Evolutionary conservation across 2,113 vertebrate genomes (phyloP).

Genomic region (Pachyramphus minor): DNA sequence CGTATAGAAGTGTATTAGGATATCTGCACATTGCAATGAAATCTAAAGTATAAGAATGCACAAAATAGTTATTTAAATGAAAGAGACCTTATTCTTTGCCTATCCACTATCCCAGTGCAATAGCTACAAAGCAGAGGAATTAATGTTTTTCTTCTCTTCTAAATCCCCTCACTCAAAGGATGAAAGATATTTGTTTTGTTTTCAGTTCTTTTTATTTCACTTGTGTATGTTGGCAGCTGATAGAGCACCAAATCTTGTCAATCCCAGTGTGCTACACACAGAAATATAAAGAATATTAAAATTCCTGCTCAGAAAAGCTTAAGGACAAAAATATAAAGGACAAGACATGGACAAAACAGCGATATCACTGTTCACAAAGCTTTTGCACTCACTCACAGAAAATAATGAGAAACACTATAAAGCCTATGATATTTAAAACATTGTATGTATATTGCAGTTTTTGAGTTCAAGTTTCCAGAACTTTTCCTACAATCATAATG

Average conservation of each 20-base stretch:
- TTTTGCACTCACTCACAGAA: neutral
- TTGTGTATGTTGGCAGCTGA: slow-evolving; percentile 21
- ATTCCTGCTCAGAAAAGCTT: neutral
- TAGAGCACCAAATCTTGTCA: slow-evolving; percentile 1
- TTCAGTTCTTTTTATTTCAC: slow-evolving; percentile 30
- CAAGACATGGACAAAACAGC: neutral
- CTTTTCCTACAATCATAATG: neutral
- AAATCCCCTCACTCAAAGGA: slow-evolving; percentile 17
- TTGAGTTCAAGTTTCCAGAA: neutral
- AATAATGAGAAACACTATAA: neutral
- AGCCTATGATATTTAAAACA: neutral
- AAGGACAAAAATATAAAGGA: slow-evolving; percentile 23
- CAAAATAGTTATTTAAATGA: slow-evolving; percentile 14
- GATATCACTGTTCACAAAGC: neutral
- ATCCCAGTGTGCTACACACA: neutral
- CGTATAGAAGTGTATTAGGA: neutral
- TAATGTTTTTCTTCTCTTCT: slow-evolving; percentile 28
- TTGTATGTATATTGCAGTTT: neutral
- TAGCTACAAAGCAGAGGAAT: slow-evolving; percentile 33
- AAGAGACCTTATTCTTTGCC: neutral
- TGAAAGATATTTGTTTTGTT: slow-evolving; percentile 23
- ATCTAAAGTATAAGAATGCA: neutral
- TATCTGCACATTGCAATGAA: neutral
- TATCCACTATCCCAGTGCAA: neutral
- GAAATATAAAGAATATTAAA: neutral